Conservation (phyloP, 2,113 vertebrate genomes). For the Buteo buteo region DNA sequence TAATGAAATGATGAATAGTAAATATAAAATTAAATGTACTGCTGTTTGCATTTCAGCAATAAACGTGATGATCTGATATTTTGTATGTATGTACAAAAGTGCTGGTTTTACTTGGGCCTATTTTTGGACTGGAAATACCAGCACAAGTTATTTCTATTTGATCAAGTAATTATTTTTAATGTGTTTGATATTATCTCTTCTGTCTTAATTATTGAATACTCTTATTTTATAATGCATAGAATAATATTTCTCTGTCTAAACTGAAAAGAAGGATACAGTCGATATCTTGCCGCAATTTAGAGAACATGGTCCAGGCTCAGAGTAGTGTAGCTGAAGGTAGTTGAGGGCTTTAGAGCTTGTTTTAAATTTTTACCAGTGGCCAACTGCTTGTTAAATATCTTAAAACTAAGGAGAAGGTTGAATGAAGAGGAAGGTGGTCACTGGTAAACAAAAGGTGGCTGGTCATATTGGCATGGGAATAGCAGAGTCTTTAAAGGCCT, state of each 20-base stretch:
- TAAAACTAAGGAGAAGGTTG: background rate
- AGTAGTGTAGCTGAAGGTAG: background rate
- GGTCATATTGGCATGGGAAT: background rate
- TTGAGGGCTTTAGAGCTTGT: background rate
- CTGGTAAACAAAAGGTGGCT: background rate
- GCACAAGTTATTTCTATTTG: background rate
- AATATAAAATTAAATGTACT: background rate
- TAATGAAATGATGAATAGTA: background rate
- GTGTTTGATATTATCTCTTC: background rate
- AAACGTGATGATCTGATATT: background rate
- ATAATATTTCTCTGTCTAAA: background rate
- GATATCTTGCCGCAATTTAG: background rate
- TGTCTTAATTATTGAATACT: background rate
- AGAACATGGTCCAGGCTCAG: background rate
- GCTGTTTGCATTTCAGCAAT: background rate
- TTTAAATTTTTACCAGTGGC: background rate
- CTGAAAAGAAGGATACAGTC: background rate
- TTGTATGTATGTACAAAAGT: background rate
- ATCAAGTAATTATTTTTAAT: background rate
- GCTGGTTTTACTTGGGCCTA: background rate
- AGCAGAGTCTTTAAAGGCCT: background rate
- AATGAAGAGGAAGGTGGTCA: background rate
- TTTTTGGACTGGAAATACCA: background rate
- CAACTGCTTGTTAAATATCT: background rate
- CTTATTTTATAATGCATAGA: background rate